Percentiles rank a stretch among this genome's conserved stretches.
Evolutionary conservation across 2,888 invertebrate species (phyloP).

Genomic region (Uropetala carovei): DNA sequence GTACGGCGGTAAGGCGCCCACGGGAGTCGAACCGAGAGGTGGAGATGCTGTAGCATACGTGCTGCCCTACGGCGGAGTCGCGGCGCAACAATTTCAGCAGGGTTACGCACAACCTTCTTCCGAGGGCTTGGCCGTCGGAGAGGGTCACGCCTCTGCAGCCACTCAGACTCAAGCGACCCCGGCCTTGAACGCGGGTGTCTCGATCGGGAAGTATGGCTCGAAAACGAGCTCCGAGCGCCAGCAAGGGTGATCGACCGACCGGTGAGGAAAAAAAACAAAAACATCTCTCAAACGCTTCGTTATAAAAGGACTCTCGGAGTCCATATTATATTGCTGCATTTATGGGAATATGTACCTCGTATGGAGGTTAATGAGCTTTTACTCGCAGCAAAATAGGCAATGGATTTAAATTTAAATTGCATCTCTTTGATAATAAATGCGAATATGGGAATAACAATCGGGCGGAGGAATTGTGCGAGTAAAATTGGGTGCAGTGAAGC

Average conservation of each 20-base stretch:
- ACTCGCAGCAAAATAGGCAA: no score
- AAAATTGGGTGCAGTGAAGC: no score
- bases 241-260: slow-evolving; percentile 28
- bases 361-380: neutral
- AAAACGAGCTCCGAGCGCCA: slow-evolving; percentile 5
- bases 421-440: no score
- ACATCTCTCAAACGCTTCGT: neutral
- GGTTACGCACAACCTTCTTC: neutral
- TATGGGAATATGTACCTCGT: neutral
- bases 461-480: no score
- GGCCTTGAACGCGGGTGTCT: neutral
- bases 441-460: no score
- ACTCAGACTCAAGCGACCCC: neutral
- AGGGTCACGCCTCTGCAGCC: neutral
- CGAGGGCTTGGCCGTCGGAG: neutral
- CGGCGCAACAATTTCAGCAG: neutral
- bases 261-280: neutral
- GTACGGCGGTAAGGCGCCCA: slow-evolving; percentile 15
- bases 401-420: no score
- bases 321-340: no score
- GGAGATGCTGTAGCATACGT: slow-evolving; percentile 25
- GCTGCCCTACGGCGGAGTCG: neutral
- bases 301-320: no score
- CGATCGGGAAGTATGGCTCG: slow-evolving; percentile 30
- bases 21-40: neutral